phyloP scores from a whole-genome alignment of 2,797 vertebrate species.

The Gila robusta region DNA sequence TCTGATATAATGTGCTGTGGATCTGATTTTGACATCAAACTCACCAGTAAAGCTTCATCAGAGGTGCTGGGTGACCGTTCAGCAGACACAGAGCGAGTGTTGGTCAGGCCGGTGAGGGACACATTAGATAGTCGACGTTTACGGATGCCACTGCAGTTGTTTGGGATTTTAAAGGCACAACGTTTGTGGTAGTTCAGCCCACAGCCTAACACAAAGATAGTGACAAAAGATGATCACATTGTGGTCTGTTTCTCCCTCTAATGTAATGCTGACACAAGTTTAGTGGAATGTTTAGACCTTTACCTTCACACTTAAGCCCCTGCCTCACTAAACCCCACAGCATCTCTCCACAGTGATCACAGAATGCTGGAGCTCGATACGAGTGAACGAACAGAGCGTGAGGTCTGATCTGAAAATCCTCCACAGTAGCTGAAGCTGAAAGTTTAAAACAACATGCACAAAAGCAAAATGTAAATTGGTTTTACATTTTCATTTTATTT shows the following conservation, averaged over 20 bases:
- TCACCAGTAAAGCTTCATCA: constrained; percentile 91
- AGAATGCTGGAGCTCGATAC: constrained; percentile 93
- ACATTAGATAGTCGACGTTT: constrained; percentile 92
- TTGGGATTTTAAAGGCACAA: constrained; percentile 98
- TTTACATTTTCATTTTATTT: background rate
- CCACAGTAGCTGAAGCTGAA: constrained; percentile 93
- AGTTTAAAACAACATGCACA: constrained; percentile 17
- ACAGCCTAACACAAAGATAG: constrained; percentile 80
- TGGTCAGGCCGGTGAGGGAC: constrained; percentile 87
- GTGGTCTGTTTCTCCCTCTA: background rate
- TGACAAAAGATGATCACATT: background rate
- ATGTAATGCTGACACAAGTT: background rate
- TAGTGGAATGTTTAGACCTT: background rate
- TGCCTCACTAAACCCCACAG: constrained; percentile 96
- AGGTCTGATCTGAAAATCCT: constrained; percentile 97
- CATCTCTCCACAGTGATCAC: constrained; percentile 98
- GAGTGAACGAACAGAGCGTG: constrained; percentile 96
- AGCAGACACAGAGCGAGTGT: constrained; percentile 83
- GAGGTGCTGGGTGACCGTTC: constrained; percentile 81
- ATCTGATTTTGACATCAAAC: constrained; percentile 51
- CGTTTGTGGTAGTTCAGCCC: constrained; percentile 98
- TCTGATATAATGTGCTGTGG: background rate
- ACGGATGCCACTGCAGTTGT: constrained; percentile 94
- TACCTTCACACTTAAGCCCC: constrained; percentile 98
- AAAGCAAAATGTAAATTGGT: background rate